Base-by-base conservation (phyloP, 30 jellyfish, hydroid and myxozoan genomes). In the Hydractinia symbiolongicarpus region DNA sequence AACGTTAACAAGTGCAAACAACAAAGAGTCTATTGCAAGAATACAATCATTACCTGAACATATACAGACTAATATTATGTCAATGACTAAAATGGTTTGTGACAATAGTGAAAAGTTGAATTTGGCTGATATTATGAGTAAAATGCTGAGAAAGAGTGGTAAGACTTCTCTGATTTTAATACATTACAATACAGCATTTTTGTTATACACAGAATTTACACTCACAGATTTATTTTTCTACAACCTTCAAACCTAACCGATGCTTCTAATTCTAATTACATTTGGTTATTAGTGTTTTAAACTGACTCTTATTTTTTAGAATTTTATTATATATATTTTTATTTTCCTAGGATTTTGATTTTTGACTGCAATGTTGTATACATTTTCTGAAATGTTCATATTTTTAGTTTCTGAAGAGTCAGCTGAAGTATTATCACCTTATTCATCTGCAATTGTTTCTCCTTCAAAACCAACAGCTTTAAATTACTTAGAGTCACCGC, bases 1-100 rank as follows among this genome's bases (percentile, higher is more conserved):
- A 5, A 61, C 87, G 3, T 79, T 79, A 49, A 79, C 87, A 7
- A 50, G 81, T 30, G 57, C 73, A 79, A 66, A 79, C 54, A 79
- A 79, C 44, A 66, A 19, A 67, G 84, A 66, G 11, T 20, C 84
- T 21, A 79, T 79, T 20, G 49, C 15, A 61, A 79, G 50, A 54
- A 67, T 79, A 15, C 87, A 79, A 67, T 15, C 53, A 15, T 69
- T 79, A 8, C 69, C 87, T 5, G 67, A 79, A 52, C 49, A 50
- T 30, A 53, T 66, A 9, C 87, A 79, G 67, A 79, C 87, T 55
- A 68, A 68, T 67, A 79, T 79, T 13, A 79, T 79, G 87, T 66
- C 87, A 19, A 61, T 79, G 13, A 79, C 87, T n/a, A 79, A 60
- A 50, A 60, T 79, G 87, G 87, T 79, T 40, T 66, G 67, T 79